phyloP scores from a whole-genome alignment of 2,113 vertebrate genomes.

The Crotalus helleri region DNA sequence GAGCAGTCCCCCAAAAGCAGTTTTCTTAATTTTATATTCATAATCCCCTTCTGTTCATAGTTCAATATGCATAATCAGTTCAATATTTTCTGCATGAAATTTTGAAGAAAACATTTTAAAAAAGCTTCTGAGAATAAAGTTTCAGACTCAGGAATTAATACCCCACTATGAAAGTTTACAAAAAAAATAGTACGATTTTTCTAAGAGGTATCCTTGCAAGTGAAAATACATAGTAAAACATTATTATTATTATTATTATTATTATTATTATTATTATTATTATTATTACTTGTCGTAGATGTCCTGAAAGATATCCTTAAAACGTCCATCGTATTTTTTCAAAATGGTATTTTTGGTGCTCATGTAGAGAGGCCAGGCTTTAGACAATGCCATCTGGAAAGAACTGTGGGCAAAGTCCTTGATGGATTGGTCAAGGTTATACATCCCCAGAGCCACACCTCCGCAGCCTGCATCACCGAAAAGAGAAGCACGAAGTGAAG shows the following conservation, averaged over 20 bases:
- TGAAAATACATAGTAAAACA: constrained; percentile 19
- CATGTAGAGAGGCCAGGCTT: constrained; percentile 91
- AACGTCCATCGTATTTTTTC: constrained; percentile 94
- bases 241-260: not conserved
- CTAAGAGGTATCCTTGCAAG: not conserved
- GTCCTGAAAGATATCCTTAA: constrained; percentile 98
- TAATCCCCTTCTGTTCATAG: not conserved
- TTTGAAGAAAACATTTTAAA: not conserved
- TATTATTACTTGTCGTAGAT: constrained; percentile 91
- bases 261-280: no score
- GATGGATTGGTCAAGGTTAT: constrained; percentile 93
- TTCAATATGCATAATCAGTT: not conserved
- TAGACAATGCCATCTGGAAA: constrained; percentile 90
- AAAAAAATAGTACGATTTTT: constrained; percentile 2
- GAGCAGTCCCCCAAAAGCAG: not conserved
- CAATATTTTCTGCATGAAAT: fast-evolving
- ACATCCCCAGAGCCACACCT: constrained; percentile 97
- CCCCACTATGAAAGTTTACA: not conserved
- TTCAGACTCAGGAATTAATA: not conserved
- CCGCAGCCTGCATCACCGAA: constrained; percentile 74
- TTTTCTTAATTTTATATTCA: not conserved
- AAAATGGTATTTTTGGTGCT: constrained; percentile 99
- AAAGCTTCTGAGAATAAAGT: not conserved
- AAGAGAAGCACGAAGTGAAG: constrained; percentile 21
- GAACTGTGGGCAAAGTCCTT: constrained; percentile 97